Conservation (phyloP, 1,140 invertebrate species). For the Thalassaphorura encarpata region DNA sequence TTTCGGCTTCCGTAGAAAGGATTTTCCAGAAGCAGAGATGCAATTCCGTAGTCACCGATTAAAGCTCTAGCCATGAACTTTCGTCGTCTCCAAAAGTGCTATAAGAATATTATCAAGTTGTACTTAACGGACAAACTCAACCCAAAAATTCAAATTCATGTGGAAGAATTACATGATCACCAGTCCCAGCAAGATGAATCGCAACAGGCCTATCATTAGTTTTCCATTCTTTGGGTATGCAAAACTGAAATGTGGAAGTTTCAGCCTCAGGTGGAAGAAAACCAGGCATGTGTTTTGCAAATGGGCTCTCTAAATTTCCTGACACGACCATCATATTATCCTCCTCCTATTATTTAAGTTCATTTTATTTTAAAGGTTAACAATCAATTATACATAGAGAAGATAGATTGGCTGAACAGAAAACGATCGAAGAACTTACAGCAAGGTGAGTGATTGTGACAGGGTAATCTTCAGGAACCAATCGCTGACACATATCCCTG, state of each 20-base stretch:
- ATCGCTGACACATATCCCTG: constrained; percentile 69
- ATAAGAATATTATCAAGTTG: constrained; percentile 36
- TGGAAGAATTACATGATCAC: constrained; percentile 89
- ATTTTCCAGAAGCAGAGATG: constrained; percentile 91
- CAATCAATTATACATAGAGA: too few species aligned
- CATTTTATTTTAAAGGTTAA: too few species aligned
- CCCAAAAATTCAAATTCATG: background rate
- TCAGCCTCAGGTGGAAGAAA: constrained; percentile 74
- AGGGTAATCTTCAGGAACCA: too few species aligned
- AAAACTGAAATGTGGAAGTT: constrained; percentile 69
- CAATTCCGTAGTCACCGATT: constrained; percentile 79
- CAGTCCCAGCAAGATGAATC: constrained; percentile 92
- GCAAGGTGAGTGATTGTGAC: too few species aligned
- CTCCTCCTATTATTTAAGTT: too few species aligned
- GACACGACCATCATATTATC: too few species aligned
- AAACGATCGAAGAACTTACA: too few species aligned
- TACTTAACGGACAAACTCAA: too few species aligned
- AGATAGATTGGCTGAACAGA: too few species aligned
- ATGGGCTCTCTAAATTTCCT: constrained; percentile 79
- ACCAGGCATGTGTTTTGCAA: constrained; percentile 68
- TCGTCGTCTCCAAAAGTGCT: constrained; percentile 86
- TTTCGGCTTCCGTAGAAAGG: constrained; percentile 92
- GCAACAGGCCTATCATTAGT: constrained; percentile 65
- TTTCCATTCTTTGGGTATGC: constrained; percentile 72
- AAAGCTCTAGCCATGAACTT: constrained; percentile 83